Percentiles rank a stretch among this genome's conserved stretches.
These are phyloP conservation scores for Agrilus planipennis DNA, from an alignment of 1,140 invertebrate genomes.

Conservation along the genomic window DNA sequence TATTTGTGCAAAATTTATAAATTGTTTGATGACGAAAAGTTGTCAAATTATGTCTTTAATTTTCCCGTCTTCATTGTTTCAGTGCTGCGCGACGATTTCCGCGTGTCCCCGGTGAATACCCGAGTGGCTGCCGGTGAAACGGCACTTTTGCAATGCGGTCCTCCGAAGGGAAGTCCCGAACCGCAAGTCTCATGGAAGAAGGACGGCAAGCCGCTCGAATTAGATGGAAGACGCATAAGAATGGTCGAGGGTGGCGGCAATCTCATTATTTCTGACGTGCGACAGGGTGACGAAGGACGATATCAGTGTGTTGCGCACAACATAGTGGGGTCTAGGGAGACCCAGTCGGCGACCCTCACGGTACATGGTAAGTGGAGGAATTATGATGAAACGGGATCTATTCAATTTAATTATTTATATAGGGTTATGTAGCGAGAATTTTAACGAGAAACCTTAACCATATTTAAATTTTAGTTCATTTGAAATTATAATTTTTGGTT, in stretches of 20 bases:
- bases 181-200: conserved; percentile 85
- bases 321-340: conserved; percentile 69
- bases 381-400: no score
- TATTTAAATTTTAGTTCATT: no score
- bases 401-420: no score
- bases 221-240: conserved; percentile 36
- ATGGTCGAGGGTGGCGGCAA: conserved; percentile 64
- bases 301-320: conserved; percentile 81
- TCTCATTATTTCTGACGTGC: conserved; percentile 71
- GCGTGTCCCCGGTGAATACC: conserved; percentile 72
- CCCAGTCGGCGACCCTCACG: conserved; percentile 58
- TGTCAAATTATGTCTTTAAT: no score
- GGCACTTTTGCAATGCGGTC: conserved; percentile 80
- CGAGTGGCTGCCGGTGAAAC: conserved; percentile 83
- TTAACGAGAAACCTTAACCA: no score
- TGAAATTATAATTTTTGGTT: no score
- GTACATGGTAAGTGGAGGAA: conserved; percentile 61
- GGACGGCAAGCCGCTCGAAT: conserved; percentile 41
- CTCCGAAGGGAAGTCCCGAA: conserved; percentile 85
- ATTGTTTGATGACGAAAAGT: no score
- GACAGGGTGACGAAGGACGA: conserved; percentile 68
- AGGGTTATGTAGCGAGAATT: no score
- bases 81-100: conserved; percentile 94
- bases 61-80: no score
- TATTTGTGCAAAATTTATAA: no score